Conservation (phyloP, 2,113 vertebrate genomes). For the Pipra filicauda region DNA sequence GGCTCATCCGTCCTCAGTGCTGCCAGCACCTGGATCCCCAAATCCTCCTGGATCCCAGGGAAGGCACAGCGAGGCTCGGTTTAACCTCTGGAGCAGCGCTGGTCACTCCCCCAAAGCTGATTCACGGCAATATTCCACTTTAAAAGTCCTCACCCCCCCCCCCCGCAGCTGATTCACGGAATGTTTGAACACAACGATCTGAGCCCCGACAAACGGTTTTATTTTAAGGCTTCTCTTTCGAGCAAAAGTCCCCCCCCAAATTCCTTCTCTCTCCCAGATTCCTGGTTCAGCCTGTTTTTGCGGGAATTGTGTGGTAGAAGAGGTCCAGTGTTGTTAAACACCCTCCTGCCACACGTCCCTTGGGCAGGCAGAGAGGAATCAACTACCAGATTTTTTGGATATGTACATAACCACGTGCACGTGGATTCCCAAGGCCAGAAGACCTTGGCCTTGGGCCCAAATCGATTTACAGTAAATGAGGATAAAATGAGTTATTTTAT, state of each 20-base stretch:
- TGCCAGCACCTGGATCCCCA: background rate
- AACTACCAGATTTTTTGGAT: background rate
- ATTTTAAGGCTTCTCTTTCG: background rate
- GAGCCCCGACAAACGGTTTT: background rate
- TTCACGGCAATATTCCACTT: constrained; percentile 48
- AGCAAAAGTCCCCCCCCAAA: background rate
- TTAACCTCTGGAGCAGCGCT: background rate
- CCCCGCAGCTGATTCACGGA: background rate
- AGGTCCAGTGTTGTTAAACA: background rate
- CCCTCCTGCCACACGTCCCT: background rate
- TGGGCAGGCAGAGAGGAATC: background rate
- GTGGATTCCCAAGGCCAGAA: background rate
- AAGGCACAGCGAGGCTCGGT: background rate
- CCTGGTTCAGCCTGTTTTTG: background rate
- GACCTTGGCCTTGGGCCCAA: background rate
- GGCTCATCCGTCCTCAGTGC: background rate
- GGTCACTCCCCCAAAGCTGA: constrained; percentile 46
- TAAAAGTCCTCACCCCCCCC: constrained; percentile 45
- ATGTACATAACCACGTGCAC: rapidly evolving
- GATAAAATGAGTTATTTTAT: background rate
- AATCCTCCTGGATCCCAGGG: background rate
- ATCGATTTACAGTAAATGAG: background rate
- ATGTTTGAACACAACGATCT: background rate
- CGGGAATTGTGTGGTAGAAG: background rate
- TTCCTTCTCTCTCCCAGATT: too few relatives aligned